Percentiles rank a stretch among this genome's conserved stretches.
Conservation (phyloP, 2,888 invertebrate species). For the Drosophila nr. perissopoda region DNA sequence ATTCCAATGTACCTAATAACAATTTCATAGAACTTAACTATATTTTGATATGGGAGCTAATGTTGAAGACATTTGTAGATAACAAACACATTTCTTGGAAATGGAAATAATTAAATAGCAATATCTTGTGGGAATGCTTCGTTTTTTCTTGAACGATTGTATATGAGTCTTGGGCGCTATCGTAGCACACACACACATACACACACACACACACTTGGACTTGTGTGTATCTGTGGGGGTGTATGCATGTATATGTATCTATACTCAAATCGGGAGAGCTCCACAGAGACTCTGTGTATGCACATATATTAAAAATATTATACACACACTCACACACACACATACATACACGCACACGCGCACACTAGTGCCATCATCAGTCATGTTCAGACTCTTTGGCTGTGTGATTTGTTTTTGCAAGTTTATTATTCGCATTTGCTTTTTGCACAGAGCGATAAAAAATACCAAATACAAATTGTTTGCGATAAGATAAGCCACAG, state of each 20-base stretch:
- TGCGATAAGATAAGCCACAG: constrained; percentile 66
- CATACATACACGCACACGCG: constrained; percentile 10
- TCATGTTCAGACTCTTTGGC: constrained; percentile 62
- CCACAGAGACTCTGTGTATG: constrained; percentile 7
- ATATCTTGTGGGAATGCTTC: constrained; percentile 63
- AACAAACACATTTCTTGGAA: constrained; percentile 80
- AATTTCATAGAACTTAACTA: constrained; percentile 20
- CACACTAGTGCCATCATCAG: constrained; percentile 55
- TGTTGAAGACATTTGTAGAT: constrained; percentile 56
- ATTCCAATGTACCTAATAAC: constrained; percentile 6
- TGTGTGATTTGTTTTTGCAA: constrained; percentile 44
- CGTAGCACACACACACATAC: constrained; percentile 36
- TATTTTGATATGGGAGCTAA: constrained; percentile 35
- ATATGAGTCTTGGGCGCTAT: constrained; percentile 44
- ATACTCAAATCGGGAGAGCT: constrained; percentile 14
- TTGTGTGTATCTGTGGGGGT: constrained; percentile 3
- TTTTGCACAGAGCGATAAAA: constrained; percentile 73
- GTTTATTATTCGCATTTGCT: constrained; percentile 60
- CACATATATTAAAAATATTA: constrained; percentile 19
- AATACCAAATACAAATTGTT: constrained; percentile 61
- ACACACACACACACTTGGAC: not conserved
- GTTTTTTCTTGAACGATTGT: constrained; percentile 25
- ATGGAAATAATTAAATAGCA: constrained; percentile 70
- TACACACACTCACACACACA: constrained; percentile 8
- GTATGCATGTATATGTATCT: not conserved